Base-by-base conservation (phyloP, 2,113 vertebrate genomes). In the Hyaena hyaena region DNA sequence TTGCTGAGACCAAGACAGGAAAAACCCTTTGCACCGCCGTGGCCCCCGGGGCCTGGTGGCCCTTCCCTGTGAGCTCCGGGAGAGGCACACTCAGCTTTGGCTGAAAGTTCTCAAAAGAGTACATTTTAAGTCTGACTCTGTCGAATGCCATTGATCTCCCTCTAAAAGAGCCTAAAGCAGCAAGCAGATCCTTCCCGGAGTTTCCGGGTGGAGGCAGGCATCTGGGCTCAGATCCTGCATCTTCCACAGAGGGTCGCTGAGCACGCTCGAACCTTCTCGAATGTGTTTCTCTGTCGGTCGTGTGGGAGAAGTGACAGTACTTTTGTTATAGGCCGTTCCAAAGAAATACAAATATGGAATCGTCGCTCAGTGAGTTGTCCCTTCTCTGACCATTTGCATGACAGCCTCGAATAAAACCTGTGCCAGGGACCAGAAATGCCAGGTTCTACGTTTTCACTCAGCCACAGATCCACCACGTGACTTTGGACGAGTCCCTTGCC, bases 401-500 rank as follows among this genome's bases (percentile, higher is more conserved):
- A 33, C 10, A 66, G 66, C 45, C 8, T 45, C 69, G 53, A 68
- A 71, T 48, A 8, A 90, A 11, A 66, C 85, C 12, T 16, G 11
- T 14, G 5, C 7, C 0, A 4, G 8, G 35, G 14, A 1, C 69
- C 66, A 17, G 33, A 23, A 81, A 50, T 3, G 1, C 61, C 21
- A 2, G 33, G 9, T 19, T 69, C 66, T 2, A 10, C 2, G 23
- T 71, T 48, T 48, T 74, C 26, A 16, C 39, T 58, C 24, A 11
- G 48, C n/a, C 9, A 2, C 4, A 0, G 39, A 76, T 7, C n/a
- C 4, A 1, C 48, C 61, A 9, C 2, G 3, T 7, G 65, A 23
- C 39, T 33, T 61, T 14, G 2, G 19, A 15, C 35, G 81, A 86
- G 68, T 26, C 10, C 4, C 39, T 16, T 87, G n/a, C 45, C 58